A percentile compares a stretch with the other conserved stretches of the same genome.
Evolutionary conservation across 2,113 vertebrate species (phyloP).

Genomic region (Paradisaea rubra): DNA sequence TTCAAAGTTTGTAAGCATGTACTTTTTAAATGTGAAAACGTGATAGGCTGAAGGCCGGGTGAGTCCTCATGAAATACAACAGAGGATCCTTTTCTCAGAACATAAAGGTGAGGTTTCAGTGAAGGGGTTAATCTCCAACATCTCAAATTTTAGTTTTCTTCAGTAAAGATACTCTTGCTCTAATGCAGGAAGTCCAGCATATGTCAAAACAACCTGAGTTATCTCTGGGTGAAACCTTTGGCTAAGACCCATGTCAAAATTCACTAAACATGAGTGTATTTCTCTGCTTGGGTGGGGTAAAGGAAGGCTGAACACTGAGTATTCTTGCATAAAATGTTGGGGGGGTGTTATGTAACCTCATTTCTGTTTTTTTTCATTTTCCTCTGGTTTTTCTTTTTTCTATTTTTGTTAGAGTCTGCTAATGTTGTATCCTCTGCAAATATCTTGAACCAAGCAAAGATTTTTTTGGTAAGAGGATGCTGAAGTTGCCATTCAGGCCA

Average conservation of each 20-base stretch:
- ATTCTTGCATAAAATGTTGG: not conserved
- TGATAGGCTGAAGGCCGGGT: not conserved
- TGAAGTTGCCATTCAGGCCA: not conserved
- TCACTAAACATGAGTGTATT: not conserved
- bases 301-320: not conserved
- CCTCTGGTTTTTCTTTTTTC: rapidly evolving
- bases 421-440: not conserved
- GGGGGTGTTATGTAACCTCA: not conserved
- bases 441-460: not conserved
- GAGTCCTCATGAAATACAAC: not conserved
- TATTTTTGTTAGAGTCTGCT: not conserved
- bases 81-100: not conserved
- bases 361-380: not conserved
- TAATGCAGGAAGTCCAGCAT: rapidly evolving
- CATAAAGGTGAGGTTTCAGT: not conserved
- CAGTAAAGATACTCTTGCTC: not conserved
- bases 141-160: not conserved
- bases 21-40: not conserved
- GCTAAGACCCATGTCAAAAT: not conserved
- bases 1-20: not conserved
- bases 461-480: not conserved
- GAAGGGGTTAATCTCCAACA: not conserved
- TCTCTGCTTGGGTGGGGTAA: not conserved
- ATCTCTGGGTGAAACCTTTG: not conserved
- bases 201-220: not conserved